Evolutionary conservation across 2,797 vertebrate genomes (phyloP).

Genomic region (Tympanoctomys barrerae): DNA sequence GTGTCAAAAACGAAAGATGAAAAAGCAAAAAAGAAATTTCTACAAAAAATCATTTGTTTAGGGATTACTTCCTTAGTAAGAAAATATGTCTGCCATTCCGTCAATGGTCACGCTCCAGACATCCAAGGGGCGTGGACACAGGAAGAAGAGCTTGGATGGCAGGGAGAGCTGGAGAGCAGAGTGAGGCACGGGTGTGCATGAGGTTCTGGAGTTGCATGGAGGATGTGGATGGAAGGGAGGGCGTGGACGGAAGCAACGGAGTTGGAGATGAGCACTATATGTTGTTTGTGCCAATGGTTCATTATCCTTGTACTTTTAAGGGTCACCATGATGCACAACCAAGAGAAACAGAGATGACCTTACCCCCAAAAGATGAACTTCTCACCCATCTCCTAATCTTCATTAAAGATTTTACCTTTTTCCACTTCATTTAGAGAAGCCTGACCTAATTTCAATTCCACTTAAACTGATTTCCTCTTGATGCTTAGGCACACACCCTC

Average conservation of each 20-base stretch:
- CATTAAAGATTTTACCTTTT: not conserved
- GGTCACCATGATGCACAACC: not conserved
- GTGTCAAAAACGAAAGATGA: not conserved
- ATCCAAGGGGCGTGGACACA: not conserved
- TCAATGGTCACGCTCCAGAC: not conserved
- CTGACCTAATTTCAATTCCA: not conserved
- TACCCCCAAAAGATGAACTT: not conserved
- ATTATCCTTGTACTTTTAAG: not conserved
- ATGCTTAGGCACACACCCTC: not conserved
- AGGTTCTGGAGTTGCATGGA: not conserved
- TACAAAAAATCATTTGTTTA: conserved; percentile 4
- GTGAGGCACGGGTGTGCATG: not conserved
- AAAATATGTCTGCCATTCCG: not conserved
- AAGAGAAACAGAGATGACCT: not conserved
- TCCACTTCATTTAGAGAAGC: not conserved
- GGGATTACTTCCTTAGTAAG: not conserved
- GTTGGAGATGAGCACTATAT: not conserved
- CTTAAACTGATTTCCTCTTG: conserved; percentile 36
- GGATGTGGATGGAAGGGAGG: not conserved
- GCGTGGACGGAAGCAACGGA: not conserved
- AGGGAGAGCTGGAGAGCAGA: not conserved
- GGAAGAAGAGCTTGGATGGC: not conserved
- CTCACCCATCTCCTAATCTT: not conserved
- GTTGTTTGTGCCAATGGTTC: not conserved
- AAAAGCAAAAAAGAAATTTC: not conserved